Evolutionary conservation across 2,888 invertebrate genomes (phyloP), one percentile per base, ranked within the genome.

Genomic region (Phasia obesa): DNA sequence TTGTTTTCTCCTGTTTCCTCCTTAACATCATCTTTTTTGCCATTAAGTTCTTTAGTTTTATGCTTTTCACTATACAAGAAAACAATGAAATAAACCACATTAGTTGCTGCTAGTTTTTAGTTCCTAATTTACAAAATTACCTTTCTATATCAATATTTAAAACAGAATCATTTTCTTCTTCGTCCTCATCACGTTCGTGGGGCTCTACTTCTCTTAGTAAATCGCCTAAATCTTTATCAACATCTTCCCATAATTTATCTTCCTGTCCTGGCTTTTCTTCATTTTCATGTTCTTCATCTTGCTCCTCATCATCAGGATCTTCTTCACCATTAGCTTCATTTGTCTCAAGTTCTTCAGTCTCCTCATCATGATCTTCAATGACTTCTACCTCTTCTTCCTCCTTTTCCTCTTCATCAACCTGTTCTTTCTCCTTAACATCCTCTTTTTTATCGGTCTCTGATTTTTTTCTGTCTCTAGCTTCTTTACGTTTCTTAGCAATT

Each of bases 171-270:
- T 95, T 94, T 87, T 94, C 94, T 86, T 94, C 94, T 85, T 94
- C 95, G 84, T 95, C 95, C 85, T 94, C 95, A 19, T 90, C 90
- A 85, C 94, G 94, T 53, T 94, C 94, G 2, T 94, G 93, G 0
- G 92, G 92, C 85, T 94, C 94, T 31, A 93, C 94, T 88, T 94
- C 95, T 15, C 95, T 93, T 42, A 96, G 91, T 70, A 96, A 92
- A 87, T 96, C 96, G 5, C 96, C 95, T 81, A 96, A 92, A 89
- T 96, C 96, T 88, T 96, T 96, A 89, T 96, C 96, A 35, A 96
- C 95, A 89, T 96, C 96, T 27, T 95, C 95, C 96, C 96, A 96
- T 74, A 95, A 88, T 87, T 95, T 95, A 86, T 95, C 95, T 44
- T 92, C 94, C n/a, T 91, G 92, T 27, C 90, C 90, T n/a, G 86